Conservation (phyloP, 2,888 invertebrate species). For the Syrista parreyssii region DNA sequence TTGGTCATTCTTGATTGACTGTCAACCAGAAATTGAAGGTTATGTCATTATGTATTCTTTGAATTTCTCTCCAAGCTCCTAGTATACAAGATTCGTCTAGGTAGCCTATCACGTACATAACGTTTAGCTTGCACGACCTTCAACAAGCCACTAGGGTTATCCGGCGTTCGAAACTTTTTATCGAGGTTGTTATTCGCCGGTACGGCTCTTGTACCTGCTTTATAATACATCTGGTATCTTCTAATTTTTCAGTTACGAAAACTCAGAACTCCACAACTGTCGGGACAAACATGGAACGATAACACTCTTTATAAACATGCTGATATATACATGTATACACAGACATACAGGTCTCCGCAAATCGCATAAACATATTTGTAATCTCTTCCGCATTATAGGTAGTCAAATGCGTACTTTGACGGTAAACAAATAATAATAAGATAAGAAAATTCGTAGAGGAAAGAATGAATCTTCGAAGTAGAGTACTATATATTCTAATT, state of each 20-base stretch:
- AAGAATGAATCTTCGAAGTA: not conserved
- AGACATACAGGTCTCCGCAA: not conserved
- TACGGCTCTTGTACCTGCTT: not conserved
- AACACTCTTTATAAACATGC: not conserved
- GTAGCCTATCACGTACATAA: not conserved
- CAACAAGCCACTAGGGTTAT: not conserved
- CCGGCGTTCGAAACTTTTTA: not conserved
- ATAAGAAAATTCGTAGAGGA: not conserved
- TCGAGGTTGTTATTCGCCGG: not conserved
- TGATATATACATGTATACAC: not conserved
- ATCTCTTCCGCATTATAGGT: not conserved
- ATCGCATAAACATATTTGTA: not conserved
- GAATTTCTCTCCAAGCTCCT: not conserved
- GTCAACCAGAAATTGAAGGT: not conserved
- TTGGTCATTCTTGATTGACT: too few relatives aligned
- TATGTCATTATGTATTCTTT: not conserved
- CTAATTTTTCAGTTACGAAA: not conserved
- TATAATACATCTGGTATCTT: not conserved
- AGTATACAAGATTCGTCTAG: not conserved
- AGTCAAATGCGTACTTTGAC: not conserved
- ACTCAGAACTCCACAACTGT: not conserved
- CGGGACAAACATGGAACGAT: not conserved
- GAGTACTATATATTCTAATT: not conserved
- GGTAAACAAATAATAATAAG: not conserved
- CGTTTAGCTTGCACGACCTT: not conserved